Evolutionary conservation across 2,797 vertebrate genomes (phyloP).

Genomic region (Poliocrania exsul): DNA sequence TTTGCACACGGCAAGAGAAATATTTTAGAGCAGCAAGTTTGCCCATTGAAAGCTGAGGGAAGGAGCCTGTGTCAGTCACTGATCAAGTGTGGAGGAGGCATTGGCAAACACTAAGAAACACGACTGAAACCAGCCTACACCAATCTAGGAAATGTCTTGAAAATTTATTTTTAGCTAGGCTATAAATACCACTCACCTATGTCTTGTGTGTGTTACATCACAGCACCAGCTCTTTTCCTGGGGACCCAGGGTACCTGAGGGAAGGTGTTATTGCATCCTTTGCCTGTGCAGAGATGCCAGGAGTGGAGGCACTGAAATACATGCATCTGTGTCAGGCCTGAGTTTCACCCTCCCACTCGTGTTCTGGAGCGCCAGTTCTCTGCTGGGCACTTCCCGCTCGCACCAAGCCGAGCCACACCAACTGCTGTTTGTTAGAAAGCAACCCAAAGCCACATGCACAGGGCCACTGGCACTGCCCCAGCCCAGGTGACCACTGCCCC

Average conservation of each 20-base stretch:
- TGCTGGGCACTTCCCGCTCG: neutral
- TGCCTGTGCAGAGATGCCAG: neutral
- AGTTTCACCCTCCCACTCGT: conserved; percentile 23
- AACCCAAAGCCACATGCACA: neutral
- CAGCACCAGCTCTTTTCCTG: neutral
- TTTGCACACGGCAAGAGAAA: neutral
- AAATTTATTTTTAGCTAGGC: neutral
- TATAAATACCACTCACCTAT: neutral
- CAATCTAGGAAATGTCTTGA: neutral
- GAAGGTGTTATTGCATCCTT: neutral
- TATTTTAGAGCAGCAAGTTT: neutral
- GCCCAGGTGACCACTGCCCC: neutral
- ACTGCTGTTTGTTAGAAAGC: neutral
- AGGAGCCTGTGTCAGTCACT: neutral
- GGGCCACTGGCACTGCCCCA: neutral
- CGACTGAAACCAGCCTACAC: neutral
- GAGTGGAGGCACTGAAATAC: conserved; percentile 5
- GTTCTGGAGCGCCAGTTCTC: neutral
- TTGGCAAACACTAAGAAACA: neutral
- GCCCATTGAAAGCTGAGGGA: neutral
- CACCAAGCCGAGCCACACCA: neutral
- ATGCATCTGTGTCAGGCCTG: conserved; percentile 17
- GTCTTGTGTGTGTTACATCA: neutral
- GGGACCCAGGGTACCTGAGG: neutral
- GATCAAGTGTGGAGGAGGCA: neutral